A percentile compares a stretch with the other conserved stretches of the same genome.
Evolutionary conservation across 2,888 invertebrate genomes (phyloP).

Genomic region (Lasius platythorax): DNA sequence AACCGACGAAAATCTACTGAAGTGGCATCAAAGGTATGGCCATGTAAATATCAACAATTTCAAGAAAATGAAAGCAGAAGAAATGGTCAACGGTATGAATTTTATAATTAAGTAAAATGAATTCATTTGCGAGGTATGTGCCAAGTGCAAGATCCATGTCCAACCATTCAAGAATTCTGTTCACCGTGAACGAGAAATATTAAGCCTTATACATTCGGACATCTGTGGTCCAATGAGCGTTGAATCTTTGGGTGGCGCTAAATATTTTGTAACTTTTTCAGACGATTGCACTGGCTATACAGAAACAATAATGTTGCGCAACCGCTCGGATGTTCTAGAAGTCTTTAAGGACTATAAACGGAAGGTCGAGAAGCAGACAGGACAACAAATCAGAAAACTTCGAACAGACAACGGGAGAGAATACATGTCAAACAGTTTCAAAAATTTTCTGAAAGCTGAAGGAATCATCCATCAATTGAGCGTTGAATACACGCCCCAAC

Average conservation of each 20-base stretch:
- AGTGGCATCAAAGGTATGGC: constrained; percentile 39
- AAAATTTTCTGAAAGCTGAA: constrained; percentile 48
- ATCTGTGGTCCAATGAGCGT: constrained; percentile 44
- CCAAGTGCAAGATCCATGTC: neutral
- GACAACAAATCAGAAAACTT: constrained; percentile 45
- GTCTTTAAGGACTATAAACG: constrained; percentile 59
- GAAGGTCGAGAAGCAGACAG: constrained; percentile 58
- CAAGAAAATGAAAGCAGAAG: neutral
- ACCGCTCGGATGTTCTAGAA: constrained; percentile 55
- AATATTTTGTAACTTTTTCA: constrained; percentile 64
- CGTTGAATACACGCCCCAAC: constrained; percentile 75
- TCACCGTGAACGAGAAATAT: neutral
- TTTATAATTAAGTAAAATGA: neutral
- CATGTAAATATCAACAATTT: constrained; percentile 24
- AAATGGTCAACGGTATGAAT: constrained; percentile 22
- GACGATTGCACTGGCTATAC: constrained; percentile 59
- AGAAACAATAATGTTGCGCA: constrained; percentile 47
- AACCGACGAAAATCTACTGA: constrained; percentile 19
- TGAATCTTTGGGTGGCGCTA: constrained; percentile 60
- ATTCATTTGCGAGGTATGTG: constrained; percentile 9
- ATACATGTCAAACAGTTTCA: constrained; percentile 60
- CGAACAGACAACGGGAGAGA: constrained; percentile 63
- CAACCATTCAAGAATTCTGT: constrained; percentile 6
- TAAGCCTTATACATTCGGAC: constrained; percentile 53
- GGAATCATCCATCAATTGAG: constrained; percentile 63